Evolutionary conservation across 1,140 invertebrate genomes (phyloP).

Genomic region (Asobara japonica): DNA sequence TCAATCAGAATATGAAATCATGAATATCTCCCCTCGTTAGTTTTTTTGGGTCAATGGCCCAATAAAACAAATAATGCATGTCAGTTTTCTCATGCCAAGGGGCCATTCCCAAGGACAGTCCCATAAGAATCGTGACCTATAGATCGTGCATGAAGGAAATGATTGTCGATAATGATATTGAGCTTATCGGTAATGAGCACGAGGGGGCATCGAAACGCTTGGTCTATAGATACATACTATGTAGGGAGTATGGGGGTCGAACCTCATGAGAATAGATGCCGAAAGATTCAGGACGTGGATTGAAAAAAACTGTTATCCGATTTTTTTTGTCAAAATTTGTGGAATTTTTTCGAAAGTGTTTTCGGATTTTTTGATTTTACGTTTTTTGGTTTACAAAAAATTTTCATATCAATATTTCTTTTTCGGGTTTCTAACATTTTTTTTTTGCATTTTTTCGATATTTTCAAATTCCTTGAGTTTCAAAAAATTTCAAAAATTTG

Average conservation of each 20-base stretch:
- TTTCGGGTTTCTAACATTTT: too few relatives aligned
- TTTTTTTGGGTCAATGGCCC: constrained; percentile 17
- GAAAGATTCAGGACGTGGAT: too few relatives aligned
- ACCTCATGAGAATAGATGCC: not conserved
- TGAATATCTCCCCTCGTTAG: constrained; percentile 8
- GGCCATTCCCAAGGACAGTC: constrained; percentile 7
- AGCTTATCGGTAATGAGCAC: not conserved
- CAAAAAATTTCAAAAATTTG: too few relatives aligned
- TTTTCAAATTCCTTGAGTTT: too few relatives aligned
- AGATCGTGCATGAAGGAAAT: not conserved
- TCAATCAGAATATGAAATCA: not conserved
- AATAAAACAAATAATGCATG: not conserved
- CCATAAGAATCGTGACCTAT: not conserved
- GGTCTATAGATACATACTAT: not conserved
- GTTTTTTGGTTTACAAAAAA: too few relatives aligned
- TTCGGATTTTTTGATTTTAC: too few relatives aligned
- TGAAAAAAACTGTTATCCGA: too few relatives aligned
- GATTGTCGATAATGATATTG: not conserved
- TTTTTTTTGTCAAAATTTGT: too few relatives aligned
- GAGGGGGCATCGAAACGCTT: not conserved
- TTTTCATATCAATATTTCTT: too few relatives aligned
- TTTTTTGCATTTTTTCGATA: too few relatives aligned
- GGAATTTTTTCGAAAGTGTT: too few relatives aligned
- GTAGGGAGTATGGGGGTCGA: too few relatives aligned
- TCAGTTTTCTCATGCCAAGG: constrained; percentile 15